These are phyloP conservation scores for Galaxias olidus DNA, from an alignment of 2,797 vertebrate species.

Conservation along the genomic window DNA sequence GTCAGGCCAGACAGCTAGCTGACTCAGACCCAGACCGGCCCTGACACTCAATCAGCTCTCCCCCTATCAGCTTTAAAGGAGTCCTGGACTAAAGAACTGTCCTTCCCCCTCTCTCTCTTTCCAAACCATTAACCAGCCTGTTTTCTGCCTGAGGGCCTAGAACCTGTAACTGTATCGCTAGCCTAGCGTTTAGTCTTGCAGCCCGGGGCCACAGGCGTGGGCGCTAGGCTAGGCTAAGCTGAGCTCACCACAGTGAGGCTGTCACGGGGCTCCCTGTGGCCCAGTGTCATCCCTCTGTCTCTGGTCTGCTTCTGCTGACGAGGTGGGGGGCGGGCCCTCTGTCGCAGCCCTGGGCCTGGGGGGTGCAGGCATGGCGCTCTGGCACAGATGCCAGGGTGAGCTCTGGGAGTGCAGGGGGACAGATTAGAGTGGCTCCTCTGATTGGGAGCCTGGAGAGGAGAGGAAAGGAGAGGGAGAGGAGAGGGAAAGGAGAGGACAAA, in stretches of 20 bases:
- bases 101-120: background rate
- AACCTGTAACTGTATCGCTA: slow-evolving; percentile 36
- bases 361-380: slow-evolving; percentile 39
- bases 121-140: slow-evolving; percentile 31
- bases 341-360: slow-evolving; percentile 43
- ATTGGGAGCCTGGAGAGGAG: background rate
- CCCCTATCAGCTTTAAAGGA: slow-evolving; percentile 7
- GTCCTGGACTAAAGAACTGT: slow-evolving; percentile 24
- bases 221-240: slow-evolving; percentile 21
- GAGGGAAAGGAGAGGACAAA: background rate
- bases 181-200: slow-evolving; percentile 22
- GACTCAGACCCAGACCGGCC: slow-evolving; percentile 25
- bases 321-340: slow-evolving; percentile 27
- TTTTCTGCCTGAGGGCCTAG: slow-evolving; percentile 27
- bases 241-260: slow-evolving; percentile 9
- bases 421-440: slow-evolving; percentile 21
- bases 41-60: slow-evolving; percentile 21
- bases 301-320: slow-evolving; percentile 27
- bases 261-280: slow-evolving; percentile 15
- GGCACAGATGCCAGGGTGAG: slow-evolving; percentile 47
- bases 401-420: slow-evolving; percentile 33
- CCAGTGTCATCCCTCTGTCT: slow-evolving; percentile 15
- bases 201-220: slow-evolving; percentile 32
- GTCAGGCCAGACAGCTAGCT: slow-evolving; percentile 11
- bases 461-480: slow-evolving; percentile 11